phyloP scores from a whole-genome alignment of 2,113 vertebrate species.

The Campylorhamphus procurvoides region DNA sequence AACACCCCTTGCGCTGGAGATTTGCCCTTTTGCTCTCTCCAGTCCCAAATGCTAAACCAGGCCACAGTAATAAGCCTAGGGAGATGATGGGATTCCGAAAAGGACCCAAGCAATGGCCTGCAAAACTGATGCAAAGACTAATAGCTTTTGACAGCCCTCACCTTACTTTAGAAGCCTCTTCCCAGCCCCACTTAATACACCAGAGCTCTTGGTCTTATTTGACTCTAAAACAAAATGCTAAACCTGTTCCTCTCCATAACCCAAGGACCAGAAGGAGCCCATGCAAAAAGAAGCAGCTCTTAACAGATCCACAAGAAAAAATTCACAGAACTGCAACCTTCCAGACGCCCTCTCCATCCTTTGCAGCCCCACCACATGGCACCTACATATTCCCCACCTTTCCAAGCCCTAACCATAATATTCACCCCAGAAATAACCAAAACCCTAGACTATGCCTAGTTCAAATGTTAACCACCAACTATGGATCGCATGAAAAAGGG shows the following conservation, averaged over 20 bases:
- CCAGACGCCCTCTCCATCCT: neutral
- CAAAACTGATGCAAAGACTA: neutral
- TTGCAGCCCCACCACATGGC: neutral
- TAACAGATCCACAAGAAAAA: fast-evolving
- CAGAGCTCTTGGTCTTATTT: neutral
- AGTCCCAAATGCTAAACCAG: neutral
- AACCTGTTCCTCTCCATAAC: neutral
- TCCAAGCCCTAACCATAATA: neutral
- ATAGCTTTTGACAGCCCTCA: neutral
- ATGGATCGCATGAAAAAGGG: neutral
- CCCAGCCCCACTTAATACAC: neutral
- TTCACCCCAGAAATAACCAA: neutral
- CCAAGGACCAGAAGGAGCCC: neutral
- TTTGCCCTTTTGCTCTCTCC: neutral
- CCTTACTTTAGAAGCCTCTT: neutral
- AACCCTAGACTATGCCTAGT: neutral
- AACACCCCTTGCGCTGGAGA: neutral
- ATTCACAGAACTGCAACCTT: neutral
- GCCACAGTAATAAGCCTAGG: fast-evolving
- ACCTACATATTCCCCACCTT: neutral
- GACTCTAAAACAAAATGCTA: neutral
- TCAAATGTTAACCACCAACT: neutral
- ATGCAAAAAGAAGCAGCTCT: neutral
- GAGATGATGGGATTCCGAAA: neutral
- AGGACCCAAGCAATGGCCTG: neutral